phyloP scores from a whole-genome alignment of 2,113 vertebrate genomes.

The Theristicus caerulescens region DNA sequence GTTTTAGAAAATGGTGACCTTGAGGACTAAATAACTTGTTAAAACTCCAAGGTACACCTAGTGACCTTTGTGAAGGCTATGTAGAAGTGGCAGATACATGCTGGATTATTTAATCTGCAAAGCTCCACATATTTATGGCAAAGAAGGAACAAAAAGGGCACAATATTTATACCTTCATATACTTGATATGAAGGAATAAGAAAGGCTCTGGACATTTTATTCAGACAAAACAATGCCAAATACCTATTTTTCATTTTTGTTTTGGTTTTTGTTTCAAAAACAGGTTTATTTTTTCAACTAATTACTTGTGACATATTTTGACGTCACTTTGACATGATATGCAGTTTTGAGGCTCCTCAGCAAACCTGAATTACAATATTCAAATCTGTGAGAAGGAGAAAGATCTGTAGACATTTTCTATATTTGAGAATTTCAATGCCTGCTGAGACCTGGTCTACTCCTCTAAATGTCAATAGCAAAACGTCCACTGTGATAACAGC shows the following conservation, averaged over 20 bases:
- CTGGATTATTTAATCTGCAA: not conserved
- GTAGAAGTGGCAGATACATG: not conserved
- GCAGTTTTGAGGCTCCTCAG: not conserved
- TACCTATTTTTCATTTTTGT: fast-evolving
- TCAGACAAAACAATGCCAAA: not conserved
- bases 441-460: not conserved
- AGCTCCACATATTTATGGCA: not conserved
- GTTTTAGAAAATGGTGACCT: not conserved
- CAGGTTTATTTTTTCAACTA: not conserved
- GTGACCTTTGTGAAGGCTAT: not conserved
- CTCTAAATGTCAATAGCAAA: not conserved
- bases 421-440: not conserved
- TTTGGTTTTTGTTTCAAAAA: not conserved
- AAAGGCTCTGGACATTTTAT: not conserved
- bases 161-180: not conserved
- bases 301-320: not conserved
- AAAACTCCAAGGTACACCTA: not conserved
- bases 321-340: not conserved
- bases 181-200: not conserved
- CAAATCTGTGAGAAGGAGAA: not conserved
- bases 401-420: not conserved
- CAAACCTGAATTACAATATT: not conserved
- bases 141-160: not conserved
- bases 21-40: not conserved
- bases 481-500: not conserved